Percentiles rank a stretch among this genome's conserved stretches.
Conservation (phyloP, 2,797 vertebrate genomes). For the Taenioides sp. region DNA sequence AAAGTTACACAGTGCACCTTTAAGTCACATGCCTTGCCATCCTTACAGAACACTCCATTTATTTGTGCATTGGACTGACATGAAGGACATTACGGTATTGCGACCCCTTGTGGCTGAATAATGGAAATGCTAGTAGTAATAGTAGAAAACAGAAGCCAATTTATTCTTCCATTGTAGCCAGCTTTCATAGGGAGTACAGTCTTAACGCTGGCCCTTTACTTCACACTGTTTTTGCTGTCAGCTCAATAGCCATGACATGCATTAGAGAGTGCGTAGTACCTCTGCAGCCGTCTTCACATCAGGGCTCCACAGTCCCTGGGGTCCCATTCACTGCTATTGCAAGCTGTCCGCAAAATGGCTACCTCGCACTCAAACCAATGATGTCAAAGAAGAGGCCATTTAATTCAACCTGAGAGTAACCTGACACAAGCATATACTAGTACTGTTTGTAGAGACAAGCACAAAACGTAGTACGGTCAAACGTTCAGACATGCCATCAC, state of each 20-base stretch:
- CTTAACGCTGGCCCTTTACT: neutral
- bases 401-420: neutral
- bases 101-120: neutral
- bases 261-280: neutral
- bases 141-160: neutral
- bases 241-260: neutral
- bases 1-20: no score
- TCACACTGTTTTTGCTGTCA: neutral
- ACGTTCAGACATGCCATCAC: neutral
- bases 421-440: neutral
- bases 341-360: constrained; percentile 39
- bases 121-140: neutral
- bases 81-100: neutral
- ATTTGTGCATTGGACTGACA: neutral
- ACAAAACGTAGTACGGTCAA: constrained; percentile 33
- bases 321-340: constrained; percentile 18
- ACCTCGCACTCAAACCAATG: constrained; percentile 43
- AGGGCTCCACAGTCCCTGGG: constrained; percentile 2
- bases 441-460: constrained; percentile 43
- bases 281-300: neutral
- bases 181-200: neutral
- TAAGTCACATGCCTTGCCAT: neutral
- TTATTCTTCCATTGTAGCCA: neutral
- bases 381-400: constrained; percentile 30
- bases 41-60: neutral